Base-by-base conservation (phyloP, 2,113 vertebrate species). In the Aphelocoma coerulescens region DNA sequence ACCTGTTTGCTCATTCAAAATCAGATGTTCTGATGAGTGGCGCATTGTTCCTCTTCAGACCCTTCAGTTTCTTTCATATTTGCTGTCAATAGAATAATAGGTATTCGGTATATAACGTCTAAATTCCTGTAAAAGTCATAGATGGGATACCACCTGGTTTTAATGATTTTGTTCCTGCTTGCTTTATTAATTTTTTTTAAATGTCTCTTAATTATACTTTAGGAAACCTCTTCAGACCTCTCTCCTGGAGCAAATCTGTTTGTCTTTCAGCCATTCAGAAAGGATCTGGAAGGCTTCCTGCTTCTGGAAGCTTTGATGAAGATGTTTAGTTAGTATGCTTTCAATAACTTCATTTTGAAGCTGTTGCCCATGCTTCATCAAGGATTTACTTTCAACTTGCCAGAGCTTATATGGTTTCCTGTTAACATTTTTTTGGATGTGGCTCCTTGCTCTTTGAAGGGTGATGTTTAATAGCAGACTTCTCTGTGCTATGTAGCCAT, bases 351-450 rank as follows among this genome's bases (percentile, higher is more conserved):
- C 16, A 5, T 76, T 88, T 75, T 65, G 35, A 72, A 85, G 59
- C 21, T 78, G 28, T 18, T 81, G 22, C 37, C 13, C 5, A 10
- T 71, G 14, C 32, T 71, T 90, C 49, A 75, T 89, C 26, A 63
- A 54, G 43, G 43, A 35, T 89, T 88, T 78, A n/a, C 30, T 62
- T 90, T 52, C 19, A 48, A 0, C 7, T 92, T 79, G 28, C 44
- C 35, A 48, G 48, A 63, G 11, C 22, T 72, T 59, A 14, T 71
- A 43, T 18, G 26, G 4, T 85, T 82, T 49, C 22, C 20, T 71
- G n/a, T 71, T 81, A 20, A 23, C 20, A 12, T 20, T 63, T 28
- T 58, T 58, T 71, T 0, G 0, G 20, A 26, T n/a, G 16, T 72
- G 71, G 10, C 58, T 86, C 10, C 2, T 1, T 77, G 24, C 3